A percentile compares a stretch with the other conserved stretches of the same genome.
Evolutionary conservation across 2,797 vertebrate species (phyloP).

Genomic region (Gobionotothen gibberifrons): DNA sequence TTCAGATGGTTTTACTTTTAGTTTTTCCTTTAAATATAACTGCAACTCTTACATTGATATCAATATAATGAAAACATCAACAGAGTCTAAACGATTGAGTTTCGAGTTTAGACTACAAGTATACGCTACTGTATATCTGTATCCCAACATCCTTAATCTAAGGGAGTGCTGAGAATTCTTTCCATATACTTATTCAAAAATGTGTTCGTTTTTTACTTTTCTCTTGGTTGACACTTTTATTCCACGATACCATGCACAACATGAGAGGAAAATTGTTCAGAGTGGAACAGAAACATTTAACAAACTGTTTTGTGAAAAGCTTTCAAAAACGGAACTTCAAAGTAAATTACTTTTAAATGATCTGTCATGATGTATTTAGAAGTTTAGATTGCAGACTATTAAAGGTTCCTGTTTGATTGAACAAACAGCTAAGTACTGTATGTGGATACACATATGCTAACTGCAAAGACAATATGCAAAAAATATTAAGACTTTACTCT

Average conservation of each 20-base stretch:
- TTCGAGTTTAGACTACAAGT: background rate
- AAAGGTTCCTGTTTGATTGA: too few relatives aligned
- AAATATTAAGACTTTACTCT: background rate
- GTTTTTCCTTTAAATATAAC: background rate
- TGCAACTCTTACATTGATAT: background rate
- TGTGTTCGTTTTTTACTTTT: background rate
- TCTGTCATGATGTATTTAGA: background rate
- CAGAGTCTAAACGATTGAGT: background rate
- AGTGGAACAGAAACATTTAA: background rate
- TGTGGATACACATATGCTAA: background rate
- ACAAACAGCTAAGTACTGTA: background rate
- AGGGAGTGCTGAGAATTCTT: background rate
- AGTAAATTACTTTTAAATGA: background rate
- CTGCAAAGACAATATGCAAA: background rate
- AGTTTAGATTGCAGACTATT: background rate
- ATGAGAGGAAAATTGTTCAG: background rate
- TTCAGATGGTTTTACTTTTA: background rate
- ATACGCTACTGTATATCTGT: background rate
- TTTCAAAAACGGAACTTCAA: background rate
- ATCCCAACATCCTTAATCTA: background rate
- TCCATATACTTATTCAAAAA: background rate
- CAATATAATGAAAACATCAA: background rate
- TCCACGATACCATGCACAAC: conserved; percentile 1
- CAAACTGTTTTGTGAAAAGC: background rate
- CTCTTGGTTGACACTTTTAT: background rate